Conservation (phyloP, 1,140 invertebrate species). For the Apis laboriosa region DNA sequence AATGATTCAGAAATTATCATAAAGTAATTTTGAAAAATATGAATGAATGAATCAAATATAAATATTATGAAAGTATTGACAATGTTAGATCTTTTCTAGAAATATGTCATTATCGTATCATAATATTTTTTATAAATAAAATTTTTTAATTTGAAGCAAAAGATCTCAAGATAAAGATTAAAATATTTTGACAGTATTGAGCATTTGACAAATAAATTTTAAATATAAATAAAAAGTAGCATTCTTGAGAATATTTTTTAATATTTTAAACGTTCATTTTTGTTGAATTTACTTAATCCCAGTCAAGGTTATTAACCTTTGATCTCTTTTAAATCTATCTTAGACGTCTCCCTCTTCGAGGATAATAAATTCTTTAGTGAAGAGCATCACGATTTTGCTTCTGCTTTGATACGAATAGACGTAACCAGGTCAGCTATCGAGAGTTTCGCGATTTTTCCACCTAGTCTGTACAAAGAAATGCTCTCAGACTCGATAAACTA, state of each 20-base stretch:
- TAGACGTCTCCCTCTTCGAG: not conserved
- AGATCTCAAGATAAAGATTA: too few relatives aligned
- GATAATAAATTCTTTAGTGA: not conserved
- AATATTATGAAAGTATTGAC: too few relatives aligned
- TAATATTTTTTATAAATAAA: too few relatives aligned
- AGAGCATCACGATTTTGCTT: not conserved
- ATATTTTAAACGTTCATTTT: not conserved
- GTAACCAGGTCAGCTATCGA: constrained; percentile 8
- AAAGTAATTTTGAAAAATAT: too few relatives aligned
- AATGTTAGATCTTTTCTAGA: too few relatives aligned
- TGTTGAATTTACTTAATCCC: not conserved
- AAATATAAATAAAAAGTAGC: too few relatives aligned
- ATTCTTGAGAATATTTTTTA: too few relatives aligned
- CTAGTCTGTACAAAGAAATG: not conserved
- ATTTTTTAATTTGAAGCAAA: too few relatives aligned
- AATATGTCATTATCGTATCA: not conserved
- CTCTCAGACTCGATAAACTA: not conserved
- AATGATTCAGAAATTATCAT: too few relatives aligned
- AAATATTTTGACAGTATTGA: too few relatives aligned
- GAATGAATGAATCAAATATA: too few relatives aligned
- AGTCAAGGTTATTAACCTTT: not conserved
- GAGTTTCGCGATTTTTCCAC: constrained; percentile 4
- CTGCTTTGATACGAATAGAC: not conserved
- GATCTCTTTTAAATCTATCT: not conserved
- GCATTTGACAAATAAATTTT: too few relatives aligned